Conservation (phyloP, 2,888 invertebrate species). For the Thera britannica region DNA sequence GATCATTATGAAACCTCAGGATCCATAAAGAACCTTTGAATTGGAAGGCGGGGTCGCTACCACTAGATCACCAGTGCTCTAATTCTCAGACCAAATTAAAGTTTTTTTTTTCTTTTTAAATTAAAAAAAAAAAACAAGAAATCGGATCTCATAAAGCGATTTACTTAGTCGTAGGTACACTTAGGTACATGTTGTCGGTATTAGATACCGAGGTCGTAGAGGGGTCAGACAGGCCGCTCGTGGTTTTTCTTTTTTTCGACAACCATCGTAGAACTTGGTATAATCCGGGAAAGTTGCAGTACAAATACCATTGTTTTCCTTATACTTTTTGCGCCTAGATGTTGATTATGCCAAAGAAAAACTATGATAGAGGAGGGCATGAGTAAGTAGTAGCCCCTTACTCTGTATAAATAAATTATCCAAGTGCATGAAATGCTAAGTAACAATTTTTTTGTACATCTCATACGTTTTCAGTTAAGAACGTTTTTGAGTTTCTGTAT, state of each 20-base stretch:
- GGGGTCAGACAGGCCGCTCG: conserved; percentile 1
- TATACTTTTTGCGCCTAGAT: conserved; percentile 22
- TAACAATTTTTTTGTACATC: too few relatives aligned
- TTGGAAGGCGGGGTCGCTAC: too few relatives aligned
- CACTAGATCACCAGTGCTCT: too few relatives aligned
- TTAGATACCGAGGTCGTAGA: background rate
- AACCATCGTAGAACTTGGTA: conserved; percentile 31
- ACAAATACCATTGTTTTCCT: conserved; percentile 33
- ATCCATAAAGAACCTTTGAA: too few relatives aligned
- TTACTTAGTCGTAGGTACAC: background rate
- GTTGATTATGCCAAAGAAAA: conserved; percentile 17
- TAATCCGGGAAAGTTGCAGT: conserved; percentile 39
- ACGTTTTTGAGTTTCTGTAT: too few relatives aligned
- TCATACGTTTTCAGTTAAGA: too few relatives aligned
- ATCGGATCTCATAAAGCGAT: background rate
- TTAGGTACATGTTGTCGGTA: background rate
- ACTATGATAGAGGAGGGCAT: background rate
- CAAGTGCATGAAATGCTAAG: too few relatives aligned
- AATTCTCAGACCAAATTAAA: too few relatives aligned
- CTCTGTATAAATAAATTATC: too few relatives aligned
- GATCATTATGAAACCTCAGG: too few relatives aligned
- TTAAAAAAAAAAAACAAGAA: background rate
- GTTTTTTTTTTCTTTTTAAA: too few relatives aligned
- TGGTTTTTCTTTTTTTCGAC: conserved; percentile 32
- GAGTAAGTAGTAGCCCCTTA: too few relatives aligned